Percentiles rank a stretch among this genome's conserved stretches.
Conservation (phyloP, 2,113 vertebrate species). For the Heptranchias perlo region DNA sequence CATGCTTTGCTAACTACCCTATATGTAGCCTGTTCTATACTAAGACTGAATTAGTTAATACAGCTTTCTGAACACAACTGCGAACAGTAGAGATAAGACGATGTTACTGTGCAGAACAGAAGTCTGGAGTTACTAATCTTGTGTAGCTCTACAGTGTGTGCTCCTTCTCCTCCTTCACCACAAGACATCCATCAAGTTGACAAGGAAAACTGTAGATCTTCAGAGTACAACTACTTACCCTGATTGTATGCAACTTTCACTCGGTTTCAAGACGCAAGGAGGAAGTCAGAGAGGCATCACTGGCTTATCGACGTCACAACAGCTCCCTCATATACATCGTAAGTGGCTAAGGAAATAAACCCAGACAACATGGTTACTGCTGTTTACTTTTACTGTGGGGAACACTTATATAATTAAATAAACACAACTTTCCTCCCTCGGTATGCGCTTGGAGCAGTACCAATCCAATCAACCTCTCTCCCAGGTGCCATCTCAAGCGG, state of each 20-base stretch:
- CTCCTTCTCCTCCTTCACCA: background rate
- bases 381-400: background rate
- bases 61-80: background rate
- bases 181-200: background rate
- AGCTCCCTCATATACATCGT: background rate
- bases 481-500: background rate
- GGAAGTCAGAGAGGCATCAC: conserved; percentile 9
- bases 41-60: background rate
- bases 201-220: background rate
- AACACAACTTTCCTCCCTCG: background rate
- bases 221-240: background rate
- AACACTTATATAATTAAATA: background rate
- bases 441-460: background rate
- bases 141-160: background rate
- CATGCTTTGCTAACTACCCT: background rate
- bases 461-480: background rate
- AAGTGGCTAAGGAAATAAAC: conserved; percentile 11
- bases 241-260: background rate
- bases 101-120: background rate
- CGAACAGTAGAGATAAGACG: background rate
- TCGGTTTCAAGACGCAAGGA: conserved; percentile 5
- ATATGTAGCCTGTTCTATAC: background rate
- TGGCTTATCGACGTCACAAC: background rate
- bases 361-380: background rate
- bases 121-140: background rate